phyloP scores from a whole-genome alignment of 2,797 vertebrate species.

The Myotis myotis region DNA sequence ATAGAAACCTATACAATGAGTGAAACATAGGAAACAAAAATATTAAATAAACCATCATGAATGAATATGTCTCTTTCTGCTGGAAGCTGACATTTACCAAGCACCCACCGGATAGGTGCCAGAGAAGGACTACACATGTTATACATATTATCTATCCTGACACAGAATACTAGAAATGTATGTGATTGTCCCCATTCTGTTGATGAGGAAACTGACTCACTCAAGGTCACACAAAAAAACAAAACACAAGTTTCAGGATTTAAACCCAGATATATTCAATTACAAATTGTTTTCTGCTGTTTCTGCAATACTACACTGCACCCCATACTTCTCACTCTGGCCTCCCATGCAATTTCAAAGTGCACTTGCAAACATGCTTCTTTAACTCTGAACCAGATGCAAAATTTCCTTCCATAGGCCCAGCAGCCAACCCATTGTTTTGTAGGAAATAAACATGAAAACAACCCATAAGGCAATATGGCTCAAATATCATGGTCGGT shows the following conservation, averaged over 20 bases:
- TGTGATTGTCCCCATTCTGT: background rate
- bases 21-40: background rate
- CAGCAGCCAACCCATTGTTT: background rate
- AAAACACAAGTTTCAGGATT: background rate
- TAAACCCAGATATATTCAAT: background rate
- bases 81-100: background rate
- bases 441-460: slow-evolving; percentile 25
- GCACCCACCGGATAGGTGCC: background rate
- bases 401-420: background rate
- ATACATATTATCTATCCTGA: too few relatives aligned
- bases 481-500: background rate
- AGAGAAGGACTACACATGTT: background rate
- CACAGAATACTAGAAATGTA: background rate
- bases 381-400: background rate
- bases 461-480: background rate
- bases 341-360: background rate
- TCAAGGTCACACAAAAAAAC: background rate
- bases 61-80: background rate
- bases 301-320: background rate
- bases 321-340: background rate
- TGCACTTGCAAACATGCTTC: background rate
- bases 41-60: background rate
- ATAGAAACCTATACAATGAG: background rate
- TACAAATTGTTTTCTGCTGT: background rate
- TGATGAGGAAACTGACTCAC: background rate